A percentile compares a stretch with the other conserved stretches of the same genome.
Conservation (phyloP, 2,113 vertebrate species). For the Myotis yumanensis region DNA sequence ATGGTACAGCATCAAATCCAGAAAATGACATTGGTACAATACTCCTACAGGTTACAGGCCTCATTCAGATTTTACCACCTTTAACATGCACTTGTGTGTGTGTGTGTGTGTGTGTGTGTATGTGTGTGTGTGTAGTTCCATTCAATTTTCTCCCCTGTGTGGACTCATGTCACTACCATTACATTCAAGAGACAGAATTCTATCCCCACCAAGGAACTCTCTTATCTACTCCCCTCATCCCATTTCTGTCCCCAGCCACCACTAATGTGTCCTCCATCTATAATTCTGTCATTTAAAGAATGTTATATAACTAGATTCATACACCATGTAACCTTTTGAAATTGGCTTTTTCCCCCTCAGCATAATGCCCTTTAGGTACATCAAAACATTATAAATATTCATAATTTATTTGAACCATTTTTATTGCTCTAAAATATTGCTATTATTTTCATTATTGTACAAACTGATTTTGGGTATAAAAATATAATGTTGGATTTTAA, state of each 20-base stretch:
- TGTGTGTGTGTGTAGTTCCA: not conserved
- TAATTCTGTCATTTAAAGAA: not conserved
- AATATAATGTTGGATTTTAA: not conserved
- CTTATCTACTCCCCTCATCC: not conserved
- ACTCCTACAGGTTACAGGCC: not conserved
- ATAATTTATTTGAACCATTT: not conserved
- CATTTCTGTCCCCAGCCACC: not conserved
- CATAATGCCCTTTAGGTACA: not conserved
- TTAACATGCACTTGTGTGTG: not conserved
- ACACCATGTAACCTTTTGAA: not conserved
- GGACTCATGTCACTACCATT: not conserved
- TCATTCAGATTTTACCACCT: not conserved
- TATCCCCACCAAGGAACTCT: not conserved
- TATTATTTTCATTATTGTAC: slow-evolving; percentile 5
- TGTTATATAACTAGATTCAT: not conserved
- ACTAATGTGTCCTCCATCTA: not conserved
- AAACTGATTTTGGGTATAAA: not conserved
- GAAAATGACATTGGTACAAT: not conserved
- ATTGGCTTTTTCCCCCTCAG: not conserved
- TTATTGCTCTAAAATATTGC: slow-evolving; percentile 6
- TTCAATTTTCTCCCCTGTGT: not conserved
- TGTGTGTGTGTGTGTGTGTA: not conserved
- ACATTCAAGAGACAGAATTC: not conserved
- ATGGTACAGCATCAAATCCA: not conserved
- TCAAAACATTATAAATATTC: not conserved